Conservation (phyloP, 2,888 invertebrate genomes). For the Baccha elongata region DNA sequence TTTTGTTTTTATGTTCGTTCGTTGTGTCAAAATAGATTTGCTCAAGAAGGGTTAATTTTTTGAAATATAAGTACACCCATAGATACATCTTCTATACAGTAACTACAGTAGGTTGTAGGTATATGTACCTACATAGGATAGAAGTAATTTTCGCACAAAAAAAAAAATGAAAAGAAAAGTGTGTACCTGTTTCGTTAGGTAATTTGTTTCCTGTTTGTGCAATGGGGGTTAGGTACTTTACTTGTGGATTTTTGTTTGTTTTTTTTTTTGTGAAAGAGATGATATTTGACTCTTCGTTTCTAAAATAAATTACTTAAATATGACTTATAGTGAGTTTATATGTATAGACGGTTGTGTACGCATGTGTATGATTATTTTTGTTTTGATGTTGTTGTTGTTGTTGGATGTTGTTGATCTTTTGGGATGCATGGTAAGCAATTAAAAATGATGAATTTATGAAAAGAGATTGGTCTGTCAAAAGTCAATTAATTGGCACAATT, state of each 20-base stretch:
- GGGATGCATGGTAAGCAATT: conserved; percentile 24
- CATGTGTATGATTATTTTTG: conserved; percentile 20
- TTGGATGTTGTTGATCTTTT: conserved; percentile 40
- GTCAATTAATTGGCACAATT: conserved; percentile 11
- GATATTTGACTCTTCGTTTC: conserved; percentile 31
- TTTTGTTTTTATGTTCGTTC: conserved; percentile 2
- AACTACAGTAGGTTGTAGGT: neutral
- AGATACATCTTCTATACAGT: conserved; percentile 11
- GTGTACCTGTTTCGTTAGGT: conserved; percentile 47
- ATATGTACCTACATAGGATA: conserved; percentile 2
- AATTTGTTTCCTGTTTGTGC: conserved; percentile 48
- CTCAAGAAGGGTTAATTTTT: conserved; percentile 46
- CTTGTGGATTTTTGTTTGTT: conserved; percentile 28
- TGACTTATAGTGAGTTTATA: conserved; percentile 6
- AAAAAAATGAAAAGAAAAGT: neutral
- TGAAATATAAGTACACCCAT: neutral
- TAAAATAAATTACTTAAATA: conserved; percentile 29
- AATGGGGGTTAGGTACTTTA: conserved; percentile 18
- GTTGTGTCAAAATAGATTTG: conserved; percentile 51
- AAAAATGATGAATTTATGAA: conserved; percentile 33
- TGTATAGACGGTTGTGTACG: conserved; percentile 30
- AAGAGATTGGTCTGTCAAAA: conserved; percentile 25
- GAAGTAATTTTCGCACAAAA: conserved; percentile 30
- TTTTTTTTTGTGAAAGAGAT: conserved; percentile 6
- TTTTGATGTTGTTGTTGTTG: conserved; percentile 6